Conservation (phyloP, 1,140 invertebrate species). For the Armadillidium nasatum region DNA sequence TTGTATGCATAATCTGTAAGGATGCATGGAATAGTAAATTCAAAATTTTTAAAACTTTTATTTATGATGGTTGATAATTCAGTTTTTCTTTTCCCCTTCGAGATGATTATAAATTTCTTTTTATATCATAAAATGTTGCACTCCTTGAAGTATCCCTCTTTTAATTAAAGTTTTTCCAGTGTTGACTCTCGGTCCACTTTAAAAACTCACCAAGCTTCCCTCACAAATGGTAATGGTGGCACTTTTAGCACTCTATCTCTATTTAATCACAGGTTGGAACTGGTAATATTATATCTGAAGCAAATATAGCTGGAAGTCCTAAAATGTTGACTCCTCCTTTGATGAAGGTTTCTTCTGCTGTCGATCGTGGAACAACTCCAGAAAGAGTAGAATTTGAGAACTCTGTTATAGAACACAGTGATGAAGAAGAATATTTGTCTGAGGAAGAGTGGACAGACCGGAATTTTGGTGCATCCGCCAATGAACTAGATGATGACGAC, state of each 20-base stretch:
- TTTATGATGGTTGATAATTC: too few species aligned
- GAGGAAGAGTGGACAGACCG: slow-evolving; percentile 83
- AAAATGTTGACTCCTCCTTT: slow-evolving; percentile 31
- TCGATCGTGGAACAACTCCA: slow-evolving; percentile 58
- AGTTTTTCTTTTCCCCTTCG: too few species aligned
- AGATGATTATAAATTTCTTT: too few species aligned
- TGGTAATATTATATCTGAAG: too few species aligned
- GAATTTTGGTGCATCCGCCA: slow-evolving; percentile 74
- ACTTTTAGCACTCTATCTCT: background rate
- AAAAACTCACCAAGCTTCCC: background rate
- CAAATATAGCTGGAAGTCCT: background rate
- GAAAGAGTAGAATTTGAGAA: slow-evolving; percentile 78
- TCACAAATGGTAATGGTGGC: background rate
- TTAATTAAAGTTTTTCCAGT: too few species aligned
- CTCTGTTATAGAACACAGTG: slow-evolving; percentile 55
- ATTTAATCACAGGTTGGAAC: background rate
- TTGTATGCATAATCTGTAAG: too few species aligned
- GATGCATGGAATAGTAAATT: too few species aligned
- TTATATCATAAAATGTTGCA: too few species aligned
- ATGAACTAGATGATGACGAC: slow-evolving; percentile 62
- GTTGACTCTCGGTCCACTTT: too few species aligned
- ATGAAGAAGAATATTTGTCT: slow-evolving; percentile 45
- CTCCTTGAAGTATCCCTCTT: too few species aligned
- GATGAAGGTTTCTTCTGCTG: slow-evolving; percentile 47
- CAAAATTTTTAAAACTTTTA: too few species aligned